Base-by-base conservation (phyloP, 2,113 vertebrate genomes). In the Odobenus rosmarus region DNA sequence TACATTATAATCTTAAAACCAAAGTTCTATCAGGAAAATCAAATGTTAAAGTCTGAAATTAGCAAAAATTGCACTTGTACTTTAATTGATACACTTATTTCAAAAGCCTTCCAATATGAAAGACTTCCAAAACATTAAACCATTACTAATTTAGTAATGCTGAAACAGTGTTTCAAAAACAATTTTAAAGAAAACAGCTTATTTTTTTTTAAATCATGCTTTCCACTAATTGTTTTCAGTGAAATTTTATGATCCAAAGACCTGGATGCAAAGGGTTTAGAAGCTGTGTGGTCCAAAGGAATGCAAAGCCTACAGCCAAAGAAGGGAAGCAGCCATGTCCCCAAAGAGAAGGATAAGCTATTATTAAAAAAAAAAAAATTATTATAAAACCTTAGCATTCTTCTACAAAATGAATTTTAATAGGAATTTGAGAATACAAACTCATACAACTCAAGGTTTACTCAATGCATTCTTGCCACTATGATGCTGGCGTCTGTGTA, bases 211-310 rank as follows among this genome's bases (percentile, higher is more conserved):
- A 90, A 95, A 92, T n/a, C 21, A 69, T 93, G 3, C 39, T 98
- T 98, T 95, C 71, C 13, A 64, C 96, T 64, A 51, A 76, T 97
- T 76, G 3, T 81, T 95, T 98, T 90, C 95, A 93, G 87, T 94
- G 84, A 94, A 87, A 98, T 94, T 97, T 97, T 94, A 98, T 31
- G 97, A 81, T 86, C 61, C 42, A 86, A 39, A 95, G 94, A 46
- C 71, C 53, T 84, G 76, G 53, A 95, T 81, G 88, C 86, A 94
- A 96, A 97, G 83, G 67, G 97, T 8, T 97, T 89, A 96, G 81
- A 97, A 98, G 79, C 82, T 98, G 90, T 72, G 97, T 76, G 97
- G 91, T 97, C 85, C 80, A 55, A 71, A 88, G 76, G 96, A 97
- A 98, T 85, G 64, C 61, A 97, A 81, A 90, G 55, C 14, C 72